phyloP scores from a whole-genome alignment of 2,113 vertebrate species.

The Rana temporaria region DNA sequence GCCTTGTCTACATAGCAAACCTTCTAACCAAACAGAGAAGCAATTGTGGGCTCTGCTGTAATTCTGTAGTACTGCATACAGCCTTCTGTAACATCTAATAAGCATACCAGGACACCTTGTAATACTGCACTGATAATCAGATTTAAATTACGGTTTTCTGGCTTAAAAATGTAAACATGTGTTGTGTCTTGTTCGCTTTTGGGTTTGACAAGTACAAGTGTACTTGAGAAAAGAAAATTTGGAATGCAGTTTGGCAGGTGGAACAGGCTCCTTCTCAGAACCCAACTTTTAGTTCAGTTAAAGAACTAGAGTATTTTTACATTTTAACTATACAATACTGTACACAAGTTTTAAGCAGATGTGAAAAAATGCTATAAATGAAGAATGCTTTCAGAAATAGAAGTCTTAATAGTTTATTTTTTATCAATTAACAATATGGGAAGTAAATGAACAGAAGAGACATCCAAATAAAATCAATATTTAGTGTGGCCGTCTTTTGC shows the following conservation, averaged over 20 bases:
- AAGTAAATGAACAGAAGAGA: too few species aligned
- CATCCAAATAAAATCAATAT: too few species aligned
- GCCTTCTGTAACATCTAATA: neutral
- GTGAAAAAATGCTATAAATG: too few species aligned
- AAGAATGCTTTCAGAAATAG: too few species aligned
- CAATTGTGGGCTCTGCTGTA: constrained; percentile 2
- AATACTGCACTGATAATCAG: neutral
- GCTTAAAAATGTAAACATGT: constrained; percentile 5
- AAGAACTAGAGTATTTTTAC: too few species aligned
- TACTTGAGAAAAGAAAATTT: neutral
- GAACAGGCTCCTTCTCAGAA: neutral
- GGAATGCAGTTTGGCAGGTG: neutral
- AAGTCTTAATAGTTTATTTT: too few species aligned
- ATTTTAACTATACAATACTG: too few species aligned
- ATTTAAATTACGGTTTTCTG: neutral
- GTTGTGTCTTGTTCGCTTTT: neutral
- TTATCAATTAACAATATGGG: too few species aligned
- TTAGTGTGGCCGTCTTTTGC: too few species aligned
- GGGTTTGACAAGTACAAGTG: neutral
- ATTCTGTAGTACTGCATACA: neutral
- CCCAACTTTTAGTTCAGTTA: too few species aligned
- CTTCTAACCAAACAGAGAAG: constrained; percentile 4
- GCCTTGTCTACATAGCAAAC: neutral
- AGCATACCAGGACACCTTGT: constrained; percentile 6
- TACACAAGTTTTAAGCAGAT: too few species aligned